Evolutionary conservation across 1,140 invertebrate species (phyloP).

Genomic region (Acyrthosiphon pisum): DNA sequence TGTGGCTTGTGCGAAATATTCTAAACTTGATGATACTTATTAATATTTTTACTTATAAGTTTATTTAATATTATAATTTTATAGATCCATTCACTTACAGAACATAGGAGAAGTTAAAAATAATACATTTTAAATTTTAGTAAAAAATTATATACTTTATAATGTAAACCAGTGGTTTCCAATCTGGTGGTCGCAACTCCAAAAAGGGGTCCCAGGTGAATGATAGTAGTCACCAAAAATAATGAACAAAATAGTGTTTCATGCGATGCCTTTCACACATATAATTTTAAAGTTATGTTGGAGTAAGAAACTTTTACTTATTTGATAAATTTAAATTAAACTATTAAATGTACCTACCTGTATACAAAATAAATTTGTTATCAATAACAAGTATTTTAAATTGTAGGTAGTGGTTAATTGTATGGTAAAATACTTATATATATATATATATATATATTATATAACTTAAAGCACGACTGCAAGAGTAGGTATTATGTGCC

Average conservation of each 20-base stretch:
- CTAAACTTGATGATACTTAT: neutral
- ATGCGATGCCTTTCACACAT: neutral
- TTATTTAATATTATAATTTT: neutral
- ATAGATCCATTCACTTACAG: neutral
- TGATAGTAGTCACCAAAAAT: neutral
- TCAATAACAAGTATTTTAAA: neutral
- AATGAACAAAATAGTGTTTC: neutral
- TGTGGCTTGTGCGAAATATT: neutral
- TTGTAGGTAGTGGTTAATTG: no score
- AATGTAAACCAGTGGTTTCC: neutral
- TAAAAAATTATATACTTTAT: neutral
- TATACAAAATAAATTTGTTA: neutral
- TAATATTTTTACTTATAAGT: neutral
- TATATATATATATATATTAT: no score
- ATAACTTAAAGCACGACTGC: no score
- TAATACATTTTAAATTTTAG: no score
- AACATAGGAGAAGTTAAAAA: neutral
- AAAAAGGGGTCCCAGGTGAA: neutral
- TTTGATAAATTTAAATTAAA: neutral
- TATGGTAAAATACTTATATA: no score
- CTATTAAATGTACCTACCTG: neutral
- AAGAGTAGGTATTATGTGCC: no score
- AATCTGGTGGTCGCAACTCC: neutral
- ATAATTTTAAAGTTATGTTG: neutral
- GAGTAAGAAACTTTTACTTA: neutral